These are phyloP conservation scores for Tor tambroides DNA, from an alignment of 2,113 vertebrate genomes.

Conservation along the genomic window DNA sequence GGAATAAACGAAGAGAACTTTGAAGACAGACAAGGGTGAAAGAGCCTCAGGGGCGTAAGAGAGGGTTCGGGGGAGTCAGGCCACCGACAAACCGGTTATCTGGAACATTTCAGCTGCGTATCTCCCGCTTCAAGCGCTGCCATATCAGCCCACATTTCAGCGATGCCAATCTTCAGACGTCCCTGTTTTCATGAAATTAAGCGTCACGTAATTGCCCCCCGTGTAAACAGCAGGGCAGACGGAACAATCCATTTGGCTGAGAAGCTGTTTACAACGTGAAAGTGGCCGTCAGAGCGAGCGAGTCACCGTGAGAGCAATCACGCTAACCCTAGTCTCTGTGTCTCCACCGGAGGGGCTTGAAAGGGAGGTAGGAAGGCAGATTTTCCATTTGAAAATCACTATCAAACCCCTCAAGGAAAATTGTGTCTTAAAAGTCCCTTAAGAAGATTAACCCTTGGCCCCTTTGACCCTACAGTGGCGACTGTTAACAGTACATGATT, in stretches of 20 bases:
- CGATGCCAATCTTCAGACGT: slow-evolving; percentile 74
- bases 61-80: slow-evolving; percentile 44
- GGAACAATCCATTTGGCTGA: slow-evolving; percentile 64
- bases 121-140: slow-evolving; percentile 58
- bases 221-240: slow-evolving; percentile 71
- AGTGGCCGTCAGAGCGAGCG: slow-evolving; percentile 54
- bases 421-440: slow-evolving; percentile 49
- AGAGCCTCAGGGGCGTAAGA: slow-evolving; percentile 34
- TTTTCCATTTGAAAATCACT: slow-evolving; percentile 51
- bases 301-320: slow-evolving; percentile 56
- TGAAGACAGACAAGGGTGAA: slow-evolving; percentile 27
- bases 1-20: slow-evolving; percentile 12
- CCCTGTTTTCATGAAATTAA: slow-evolving; percentile 72
- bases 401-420: slow-evolving; percentile 30
- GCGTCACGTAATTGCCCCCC: slow-evolving; percentile 68
- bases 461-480: slow-evolving; percentile 27
- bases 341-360: slow-evolving; percentile 46
- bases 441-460: slow-evolving; percentile 38
- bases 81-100: slow-evolving; percentile 58
- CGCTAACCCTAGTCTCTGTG: slow-evolving; percentile 56
- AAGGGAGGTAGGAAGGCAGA: slow-evolving; percentile 38
- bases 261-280: slow-evolving; percentile 69
- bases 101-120: slow-evolving; percentile 56
- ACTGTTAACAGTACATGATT: slow-evolving; percentile 46
- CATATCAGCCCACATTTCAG: slow-evolving; percentile 57